phyloP scores from a whole-genome alignment of 2,888 invertebrate species.

The Choristoneura rosaceana region DNA sequence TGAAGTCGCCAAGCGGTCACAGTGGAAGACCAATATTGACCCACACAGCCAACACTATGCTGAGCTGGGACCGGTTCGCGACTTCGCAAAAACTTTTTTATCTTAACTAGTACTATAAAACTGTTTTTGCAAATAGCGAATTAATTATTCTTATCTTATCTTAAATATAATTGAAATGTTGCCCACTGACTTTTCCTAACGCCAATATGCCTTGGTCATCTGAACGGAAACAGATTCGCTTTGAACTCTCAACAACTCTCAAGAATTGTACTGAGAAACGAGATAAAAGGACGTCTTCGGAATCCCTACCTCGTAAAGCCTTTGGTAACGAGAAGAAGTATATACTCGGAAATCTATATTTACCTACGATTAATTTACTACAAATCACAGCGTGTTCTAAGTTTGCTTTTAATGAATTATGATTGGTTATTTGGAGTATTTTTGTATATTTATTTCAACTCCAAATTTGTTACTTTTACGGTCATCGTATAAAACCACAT shows the following conservation, averaged over 20 bases:
- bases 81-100: too few relatives aligned
- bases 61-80: too few relatives aligned
- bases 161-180: background rate
- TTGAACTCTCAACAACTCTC: conserved; percentile 36
- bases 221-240: conserved; percentile 30
- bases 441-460: too few relatives aligned
- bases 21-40: too few relatives aligned
- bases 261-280: conserved; percentile 25
- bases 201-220: conserved; percentile 47
- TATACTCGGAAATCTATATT: background rate
- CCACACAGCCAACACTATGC: too few relatives aligned
- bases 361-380: background rate
- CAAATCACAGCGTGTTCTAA: background rate
- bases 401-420: background rate
- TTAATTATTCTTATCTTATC: too few relatives aligned
- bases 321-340: background rate
- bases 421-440: too few relatives aligned
- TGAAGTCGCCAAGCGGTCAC: too few relatives aligned
- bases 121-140: too few relatives aligned
- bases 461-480: too few relatives aligned
- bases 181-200: background rate
- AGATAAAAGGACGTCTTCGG: conserved; percentile 23
- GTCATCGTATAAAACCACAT: too few relatives aligned
- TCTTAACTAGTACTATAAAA: too few relatives aligned
- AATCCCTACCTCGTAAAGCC: background rate